These are phyloP conservation scores for Falco columbarius DNA, from an alignment of 2,797 vertebrate species.

Conservation along the genomic window DNA sequence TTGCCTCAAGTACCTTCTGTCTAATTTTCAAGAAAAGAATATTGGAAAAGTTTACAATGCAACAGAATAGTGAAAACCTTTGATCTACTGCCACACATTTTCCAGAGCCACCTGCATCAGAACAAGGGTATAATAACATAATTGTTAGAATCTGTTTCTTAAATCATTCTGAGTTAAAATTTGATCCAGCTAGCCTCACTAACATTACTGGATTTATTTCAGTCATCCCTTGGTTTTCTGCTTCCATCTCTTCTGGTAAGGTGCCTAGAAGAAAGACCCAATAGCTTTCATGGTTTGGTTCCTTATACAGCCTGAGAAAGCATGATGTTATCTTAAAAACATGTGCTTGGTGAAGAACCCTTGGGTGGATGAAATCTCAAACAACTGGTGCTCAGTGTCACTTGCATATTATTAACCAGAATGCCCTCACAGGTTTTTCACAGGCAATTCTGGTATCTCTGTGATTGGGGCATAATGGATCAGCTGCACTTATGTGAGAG, in stretches of 20 bases:
- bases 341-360: neutral
- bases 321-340: neutral
- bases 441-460: neutral
- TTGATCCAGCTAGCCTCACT: neutral
- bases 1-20: neutral
- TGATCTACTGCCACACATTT: neutral
- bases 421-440: neutral
- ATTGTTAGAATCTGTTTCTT: neutral
- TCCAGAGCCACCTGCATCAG: neutral
- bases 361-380: neutral
- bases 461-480: neutral
- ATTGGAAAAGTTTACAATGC: neutral
- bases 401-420: neutral
- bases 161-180: neutral
- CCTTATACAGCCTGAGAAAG: neutral
- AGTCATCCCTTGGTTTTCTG: neutral
- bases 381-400: accelerated
- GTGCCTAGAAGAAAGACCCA: neutral
- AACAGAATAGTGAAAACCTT: neutral
- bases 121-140: neutral
- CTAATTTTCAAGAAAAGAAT: neutral
- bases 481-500: neutral
- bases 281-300: neutral
- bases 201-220: neutral
- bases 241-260: neutral